Evolutionary conservation across 2,797 vertebrate genomes (phyloP).

Genomic region (Acipenser oxyrinchus): DNA sequence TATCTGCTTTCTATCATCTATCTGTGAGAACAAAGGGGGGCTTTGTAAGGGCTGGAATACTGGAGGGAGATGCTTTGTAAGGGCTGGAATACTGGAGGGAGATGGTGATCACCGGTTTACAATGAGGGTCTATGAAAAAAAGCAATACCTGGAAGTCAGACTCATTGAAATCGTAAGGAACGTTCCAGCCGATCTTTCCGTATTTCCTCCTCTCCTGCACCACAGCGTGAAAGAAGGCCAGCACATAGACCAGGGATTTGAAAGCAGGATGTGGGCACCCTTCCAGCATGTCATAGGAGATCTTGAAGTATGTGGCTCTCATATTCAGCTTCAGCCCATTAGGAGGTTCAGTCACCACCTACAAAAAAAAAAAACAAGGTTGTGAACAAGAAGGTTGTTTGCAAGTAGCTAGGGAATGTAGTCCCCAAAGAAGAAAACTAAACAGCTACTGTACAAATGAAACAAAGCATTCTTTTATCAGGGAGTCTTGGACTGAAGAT

Average conservation of each 20-base stretch:
- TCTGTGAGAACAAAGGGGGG: no score
- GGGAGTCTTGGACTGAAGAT: no score
- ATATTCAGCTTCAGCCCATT: conserved; percentile 92
- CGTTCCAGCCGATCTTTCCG: conserved; percentile 93
- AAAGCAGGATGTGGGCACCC: conserved; percentile 76
- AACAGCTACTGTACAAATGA: no score
- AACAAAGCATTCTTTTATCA: no score
- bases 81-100: no score
- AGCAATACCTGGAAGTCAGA: conserved; percentile 83
- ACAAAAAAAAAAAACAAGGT: conserved; percentile 12
- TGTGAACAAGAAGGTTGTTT: no score
- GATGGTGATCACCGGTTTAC: background rate
- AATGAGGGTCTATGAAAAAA: background rate
- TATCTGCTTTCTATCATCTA: no score
- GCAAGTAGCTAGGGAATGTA: no score
- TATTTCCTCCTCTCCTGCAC: conserved; percentile 95
- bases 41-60: no score
- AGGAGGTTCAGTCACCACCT: conserved; percentile 94
- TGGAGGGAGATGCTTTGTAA: background rate
- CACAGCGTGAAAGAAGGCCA: conserved; percentile 93
- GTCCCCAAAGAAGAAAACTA: no score
- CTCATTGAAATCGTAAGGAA: conserved; percentile 90
- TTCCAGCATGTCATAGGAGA: conserved; percentile 61
- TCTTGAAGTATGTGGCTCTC: conserved; percentile 86
- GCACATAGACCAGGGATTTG: conserved; percentile 76